These are phyloP conservation scores for Adelosebastes latens DNA, from an alignment of 2,797 vertebrate species.

Conservation along the genomic window DNA sequence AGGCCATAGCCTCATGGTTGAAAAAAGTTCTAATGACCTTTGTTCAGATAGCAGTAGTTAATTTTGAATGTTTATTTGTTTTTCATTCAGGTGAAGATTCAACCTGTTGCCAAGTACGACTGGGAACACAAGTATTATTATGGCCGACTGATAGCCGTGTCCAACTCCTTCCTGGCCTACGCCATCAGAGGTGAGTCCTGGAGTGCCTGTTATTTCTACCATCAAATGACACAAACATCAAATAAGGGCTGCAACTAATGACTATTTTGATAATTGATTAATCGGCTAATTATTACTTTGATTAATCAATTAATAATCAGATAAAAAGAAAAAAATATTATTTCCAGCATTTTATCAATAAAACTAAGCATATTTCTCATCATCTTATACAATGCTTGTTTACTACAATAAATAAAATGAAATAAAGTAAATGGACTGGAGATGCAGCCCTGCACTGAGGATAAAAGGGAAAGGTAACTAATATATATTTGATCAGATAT, in stretches of 20 bases:
- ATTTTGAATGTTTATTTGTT: slow-evolving; percentile 20
- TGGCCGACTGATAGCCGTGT: slow-evolving; percentile 97
- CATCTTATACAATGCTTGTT: background rate
- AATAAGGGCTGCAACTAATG: too few species aligned
- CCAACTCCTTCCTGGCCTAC: slow-evolving; percentile 95
- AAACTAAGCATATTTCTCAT: background rate
- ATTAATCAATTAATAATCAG: background rate
- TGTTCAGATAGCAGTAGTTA: background rate
- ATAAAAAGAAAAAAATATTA: too few species aligned
- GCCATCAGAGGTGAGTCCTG: slow-evolving; percentile 92
- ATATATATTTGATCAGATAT: background rate
- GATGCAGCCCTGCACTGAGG: background rate
- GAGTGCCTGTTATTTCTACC: background rate
- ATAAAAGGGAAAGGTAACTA: background rate
- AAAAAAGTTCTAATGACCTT: background rate
- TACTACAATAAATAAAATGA: background rate
- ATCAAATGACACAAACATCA: background rate
- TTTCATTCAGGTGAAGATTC: slow-evolving; percentile 94
- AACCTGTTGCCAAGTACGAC: slow-evolving; percentile 97
- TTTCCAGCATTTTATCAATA: background rate
- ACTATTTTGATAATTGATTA: background rate
- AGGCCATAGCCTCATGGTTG: background rate
- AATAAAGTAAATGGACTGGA: too few species aligned
- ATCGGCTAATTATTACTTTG: background rate
- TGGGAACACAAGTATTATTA: slow-evolving; percentile 99